Conservation (phyloP, 2,113 vertebrate genomes). For the Argyrosomus japonicus region DNA sequence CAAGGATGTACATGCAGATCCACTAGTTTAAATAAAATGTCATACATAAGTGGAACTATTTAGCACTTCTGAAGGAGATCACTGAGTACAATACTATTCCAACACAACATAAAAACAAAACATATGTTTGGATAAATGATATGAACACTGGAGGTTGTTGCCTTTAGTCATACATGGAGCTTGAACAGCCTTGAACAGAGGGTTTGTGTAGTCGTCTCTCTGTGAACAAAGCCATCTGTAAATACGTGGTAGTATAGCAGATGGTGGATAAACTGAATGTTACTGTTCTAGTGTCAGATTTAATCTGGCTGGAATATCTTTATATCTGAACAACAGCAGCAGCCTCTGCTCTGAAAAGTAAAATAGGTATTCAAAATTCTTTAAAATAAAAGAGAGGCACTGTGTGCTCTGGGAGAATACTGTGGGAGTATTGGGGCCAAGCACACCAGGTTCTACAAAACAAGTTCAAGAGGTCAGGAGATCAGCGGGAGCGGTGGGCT, state of each 20-base stretch:
- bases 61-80: not conserved
- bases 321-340: not conserved
- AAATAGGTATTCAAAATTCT: not conserved
- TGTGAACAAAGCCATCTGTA: slow-evolving; percentile 9
- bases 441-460: not conserved
- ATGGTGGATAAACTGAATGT: not conserved
- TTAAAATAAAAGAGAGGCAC: not conserved
- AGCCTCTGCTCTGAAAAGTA: not conserved
- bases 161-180: not conserved
- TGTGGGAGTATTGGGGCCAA: not conserved
- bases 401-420: not conserved
- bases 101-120: not conserved
- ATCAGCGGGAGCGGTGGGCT: not conserved
- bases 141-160: not conserved
- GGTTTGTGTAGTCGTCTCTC: not conserved
- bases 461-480: slow-evolving; percentile 13
- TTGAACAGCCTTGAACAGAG: not conserved
- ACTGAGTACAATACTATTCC: not conserved
- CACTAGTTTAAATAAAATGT: not conserved
- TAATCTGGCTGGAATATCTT: not conserved
- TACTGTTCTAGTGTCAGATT: not conserved
- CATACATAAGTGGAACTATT: too few species aligned
- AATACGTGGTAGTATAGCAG: not conserved
- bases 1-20: not conserved
- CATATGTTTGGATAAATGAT: not conserved